Evolutionary conservation across 2,888 invertebrate genomes (phyloP), one percentile per base, ranked within the genome.

Genomic region (Andricus curvator): DNA sequence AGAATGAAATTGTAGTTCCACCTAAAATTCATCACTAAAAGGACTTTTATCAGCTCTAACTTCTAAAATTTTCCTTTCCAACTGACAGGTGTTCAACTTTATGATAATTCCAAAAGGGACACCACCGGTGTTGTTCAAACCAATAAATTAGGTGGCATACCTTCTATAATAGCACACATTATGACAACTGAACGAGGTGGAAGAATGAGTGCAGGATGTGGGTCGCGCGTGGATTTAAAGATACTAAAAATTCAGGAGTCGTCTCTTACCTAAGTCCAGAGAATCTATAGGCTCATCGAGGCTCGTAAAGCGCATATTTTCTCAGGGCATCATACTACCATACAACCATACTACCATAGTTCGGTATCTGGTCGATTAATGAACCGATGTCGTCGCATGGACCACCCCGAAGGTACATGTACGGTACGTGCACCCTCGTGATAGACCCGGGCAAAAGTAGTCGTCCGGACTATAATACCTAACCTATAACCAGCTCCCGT

Each of bases 321-420:
- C 82, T 77, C 66, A 74, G 80, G 83, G 80, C 82, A 83, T 81
- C 82, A 48, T 48, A 17, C 48, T 17, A 78, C 80, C 22, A 67
- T 80, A 60, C 56, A 5, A 20, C 20, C 20, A 20, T 51, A 56
- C 22, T 13, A 64, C 29, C 25, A 68, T 80, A 79, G 80, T 84
- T 80, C 87, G 88, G 88, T 91, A 91, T 91, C 90, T 89, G 88
- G 84, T 88, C 91, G 91, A 92, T 92, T 92, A 91, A 91, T 91
- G 91, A 92, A 91, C 91, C 91, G 91, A 90, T 91, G 91, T 92
- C 89, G 88, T 88, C 87, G 87, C 87, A 84, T 79, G 86, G 92
- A 92, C 92, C 91, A 92, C 91, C 92, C 91, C 88, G 91, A 85
- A 86, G 89, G 86, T 88, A 87, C 89, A 87, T 88, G 87, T 86